A percentile compares a stretch with the other conserved stretches of the same genome.
phyloP scores from a whole-genome alignment of 1,140 invertebrate genomes.

The Maniola jurtina region DNA sequence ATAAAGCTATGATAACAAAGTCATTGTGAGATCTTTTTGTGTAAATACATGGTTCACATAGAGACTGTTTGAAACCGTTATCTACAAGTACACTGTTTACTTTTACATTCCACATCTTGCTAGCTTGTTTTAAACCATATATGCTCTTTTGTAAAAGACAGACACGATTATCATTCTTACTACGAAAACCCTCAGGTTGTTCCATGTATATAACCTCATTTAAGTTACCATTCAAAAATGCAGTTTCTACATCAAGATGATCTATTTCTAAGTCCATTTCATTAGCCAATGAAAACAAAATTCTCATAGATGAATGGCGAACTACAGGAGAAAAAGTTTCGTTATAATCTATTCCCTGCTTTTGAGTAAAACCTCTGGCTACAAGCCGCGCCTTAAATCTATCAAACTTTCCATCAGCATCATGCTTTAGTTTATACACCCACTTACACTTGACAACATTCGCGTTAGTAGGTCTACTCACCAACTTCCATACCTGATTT shows the following conservation, averaged over 20 bases:
- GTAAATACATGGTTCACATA: slow-evolving; percentile 14
- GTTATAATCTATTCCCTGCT: slow-evolving; percentile 32
- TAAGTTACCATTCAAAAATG: neutral
- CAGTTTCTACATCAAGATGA: neutral
- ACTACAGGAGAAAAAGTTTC: slow-evolving; percentile 38
- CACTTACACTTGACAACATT: slow-evolving; percentile 38
- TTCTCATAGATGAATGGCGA: slow-evolving; percentile 26
- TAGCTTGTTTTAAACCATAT: slow-evolving; percentile 18
- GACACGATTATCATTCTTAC: neutral
- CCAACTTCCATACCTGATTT: neutral
- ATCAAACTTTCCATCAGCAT: slow-evolving; percentile 25
- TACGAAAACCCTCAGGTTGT: neutral
- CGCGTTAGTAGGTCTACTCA: neutral
- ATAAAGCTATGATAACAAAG: slow-evolving; percentile 13
- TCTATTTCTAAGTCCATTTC: neutral
- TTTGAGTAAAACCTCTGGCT: slow-evolving; percentile 32
- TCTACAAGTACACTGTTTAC: neutral
- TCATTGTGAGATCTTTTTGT: neutral
- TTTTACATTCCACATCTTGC: slow-evolving; percentile 6
- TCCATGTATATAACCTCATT: neutral
- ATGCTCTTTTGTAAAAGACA: slow-evolving; percentile 9
- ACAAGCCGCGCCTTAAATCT: slow-evolving; percentile 33
- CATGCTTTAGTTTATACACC: slow-evolving; percentile 35
- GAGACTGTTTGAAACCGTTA: slow-evolving; percentile 10
- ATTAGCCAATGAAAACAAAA: slow-evolving; percentile 18